A percentile compares a stretch with the other conserved stretches of the same genome.
These are phyloP conservation scores for Eupeodes corollae DNA, from an alignment of 1,140 invertebrate species.

Conservation along the genomic window DNA sequence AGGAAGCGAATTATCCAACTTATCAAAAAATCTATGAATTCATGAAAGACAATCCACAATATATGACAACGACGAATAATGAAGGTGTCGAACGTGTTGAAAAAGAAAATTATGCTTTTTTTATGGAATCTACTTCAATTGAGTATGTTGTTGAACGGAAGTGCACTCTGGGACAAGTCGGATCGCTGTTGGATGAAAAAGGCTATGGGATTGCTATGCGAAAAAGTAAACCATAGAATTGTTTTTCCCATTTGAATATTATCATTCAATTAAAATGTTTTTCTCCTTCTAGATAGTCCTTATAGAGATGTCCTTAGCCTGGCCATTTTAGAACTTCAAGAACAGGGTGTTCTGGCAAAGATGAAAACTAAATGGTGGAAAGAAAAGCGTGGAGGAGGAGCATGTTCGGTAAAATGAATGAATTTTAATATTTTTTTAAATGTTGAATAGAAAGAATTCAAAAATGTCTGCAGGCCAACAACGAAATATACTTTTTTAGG, in stretches of 20 bases:
- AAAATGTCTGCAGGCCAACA: too few species aligned
- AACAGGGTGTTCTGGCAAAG: constrained; percentile 59
- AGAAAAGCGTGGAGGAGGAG: constrained; percentile 56
- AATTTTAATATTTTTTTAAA: too few species aligned
- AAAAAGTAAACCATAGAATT: constrained; percentile 63
- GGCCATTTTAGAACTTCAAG: constrained; percentile 69
- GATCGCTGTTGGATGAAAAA: constrained; percentile 70
- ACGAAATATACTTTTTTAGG: too few species aligned
- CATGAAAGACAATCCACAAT: constrained; percentile 61
- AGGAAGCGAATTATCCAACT: constrained; percentile 61
- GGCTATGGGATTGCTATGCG: constrained; percentile 81
- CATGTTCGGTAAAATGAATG: constrained; percentile 51
- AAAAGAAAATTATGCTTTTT: constrained; percentile 65
- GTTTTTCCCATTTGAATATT: too few species aligned
- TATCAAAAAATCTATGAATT: constrained; percentile 58
- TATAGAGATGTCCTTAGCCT: constrained; percentile 62
- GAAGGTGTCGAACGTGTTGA: constrained; percentile 59
- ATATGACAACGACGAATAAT: constrained; percentile 55
- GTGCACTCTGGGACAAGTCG: constrained; percentile 70
- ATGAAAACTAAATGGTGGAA: constrained; percentile 85
- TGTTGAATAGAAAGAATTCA: too few species aligned
- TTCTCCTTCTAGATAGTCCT: constrained; percentile 49
- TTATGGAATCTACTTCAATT: constrained; percentile 83
- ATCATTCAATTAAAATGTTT: too few species aligned
- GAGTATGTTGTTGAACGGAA: constrained; percentile 73